Conservation (phyloP, 1,140 invertebrate genomes). For the Chionoecetes opilio region DNA sequence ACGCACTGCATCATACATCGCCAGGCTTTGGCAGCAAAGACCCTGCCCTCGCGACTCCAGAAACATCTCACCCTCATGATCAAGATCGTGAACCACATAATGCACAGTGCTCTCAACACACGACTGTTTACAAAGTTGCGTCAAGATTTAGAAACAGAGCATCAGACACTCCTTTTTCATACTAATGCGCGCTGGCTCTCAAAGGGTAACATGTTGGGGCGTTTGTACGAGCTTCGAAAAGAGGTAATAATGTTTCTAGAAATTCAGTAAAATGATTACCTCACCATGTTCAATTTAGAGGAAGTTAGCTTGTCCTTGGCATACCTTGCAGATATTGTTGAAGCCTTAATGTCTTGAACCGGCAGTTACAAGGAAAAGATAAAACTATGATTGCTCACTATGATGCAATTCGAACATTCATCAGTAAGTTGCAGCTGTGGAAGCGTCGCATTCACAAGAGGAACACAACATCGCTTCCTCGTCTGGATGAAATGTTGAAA, state of each 20-base stretch:
- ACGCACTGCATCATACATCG: no score
- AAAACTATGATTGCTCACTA: slow-evolving; percentile 7
- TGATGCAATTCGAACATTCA: slow-evolving; percentile 39
- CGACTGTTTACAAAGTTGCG: background rate
- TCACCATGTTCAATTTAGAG: slow-evolving; percentile 25
- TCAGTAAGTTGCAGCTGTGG: no score
- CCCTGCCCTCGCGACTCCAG: background rate
- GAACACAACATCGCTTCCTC: no score
- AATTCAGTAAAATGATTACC: slow-evolving; percentile 49
- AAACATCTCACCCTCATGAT: background rate
- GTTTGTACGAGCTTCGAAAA: slow-evolving; percentile 58
- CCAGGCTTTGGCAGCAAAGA: slow-evolving; percentile 22
- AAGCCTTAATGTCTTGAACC: background rate
- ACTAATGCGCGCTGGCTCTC: slow-evolving; percentile 64
- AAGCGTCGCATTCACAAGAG: no score
- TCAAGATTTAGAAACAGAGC: background rate
- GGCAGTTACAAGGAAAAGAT: background rate
- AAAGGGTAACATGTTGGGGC: slow-evolving; percentile 68
- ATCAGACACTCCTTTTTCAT: slow-evolving; percentile 43
- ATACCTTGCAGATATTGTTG: background rate
- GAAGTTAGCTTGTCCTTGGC: slow-evolving; percentile 62
- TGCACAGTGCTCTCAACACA: background rate
- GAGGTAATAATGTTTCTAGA: slow-evolving; percentile 59
- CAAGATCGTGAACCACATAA: slow-evolving; percentile 46
- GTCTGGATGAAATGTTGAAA: no score